A percentile compares a stretch with the other conserved stretches of the same genome.
Conservation (phyloP, 2,888 invertebrate species). For the Timema podura region DNA sequence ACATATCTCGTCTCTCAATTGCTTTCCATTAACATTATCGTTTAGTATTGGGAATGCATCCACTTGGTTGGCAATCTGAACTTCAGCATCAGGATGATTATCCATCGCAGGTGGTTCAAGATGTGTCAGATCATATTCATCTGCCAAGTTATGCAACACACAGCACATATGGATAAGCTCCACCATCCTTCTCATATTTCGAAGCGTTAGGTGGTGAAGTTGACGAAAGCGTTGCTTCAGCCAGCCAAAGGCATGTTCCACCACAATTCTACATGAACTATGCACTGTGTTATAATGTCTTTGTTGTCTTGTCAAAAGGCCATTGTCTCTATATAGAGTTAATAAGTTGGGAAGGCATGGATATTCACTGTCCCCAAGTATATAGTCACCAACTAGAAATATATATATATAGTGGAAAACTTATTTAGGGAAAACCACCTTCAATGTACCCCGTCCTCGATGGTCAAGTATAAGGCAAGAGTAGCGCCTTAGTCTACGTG, state of each 20-base stretch:
- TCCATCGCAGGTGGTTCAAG: not conserved
- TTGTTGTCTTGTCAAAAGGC: conserved; percentile 24
- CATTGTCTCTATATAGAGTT: conserved; percentile 31
- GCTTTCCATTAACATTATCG: no score
- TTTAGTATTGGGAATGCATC: no score
- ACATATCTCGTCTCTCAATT: no score
- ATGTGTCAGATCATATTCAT: not conserved
- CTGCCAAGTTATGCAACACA: conserved; percentile 3
- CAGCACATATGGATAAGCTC: conserved; percentile 3
- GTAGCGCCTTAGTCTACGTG: no score
- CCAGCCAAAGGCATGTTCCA: conserved; percentile 2
- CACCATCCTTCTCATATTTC: not conserved
- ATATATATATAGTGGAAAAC: no score
- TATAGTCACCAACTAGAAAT: conserved; percentile 21
- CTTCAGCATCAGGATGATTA: not conserved
- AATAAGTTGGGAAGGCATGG: conserved; percentile 28
- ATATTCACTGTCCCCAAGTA: conserved; percentile 34
- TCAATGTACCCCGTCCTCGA: no score
- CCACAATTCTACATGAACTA: conserved; percentile 4
- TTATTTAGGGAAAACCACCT: no score
- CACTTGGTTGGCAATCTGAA: no score
- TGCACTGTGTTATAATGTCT: conserved; percentile 16
- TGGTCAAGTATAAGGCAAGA: no score
- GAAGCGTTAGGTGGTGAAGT: not conserved
- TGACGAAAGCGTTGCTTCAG: conserved; percentile 6